Evolutionary conservation across 30 jellyfish, hydroid and myxozoan species (phyloP), one percentile per base, ranked within the genome.

Genomic region (Aurelia sp.): DNA sequence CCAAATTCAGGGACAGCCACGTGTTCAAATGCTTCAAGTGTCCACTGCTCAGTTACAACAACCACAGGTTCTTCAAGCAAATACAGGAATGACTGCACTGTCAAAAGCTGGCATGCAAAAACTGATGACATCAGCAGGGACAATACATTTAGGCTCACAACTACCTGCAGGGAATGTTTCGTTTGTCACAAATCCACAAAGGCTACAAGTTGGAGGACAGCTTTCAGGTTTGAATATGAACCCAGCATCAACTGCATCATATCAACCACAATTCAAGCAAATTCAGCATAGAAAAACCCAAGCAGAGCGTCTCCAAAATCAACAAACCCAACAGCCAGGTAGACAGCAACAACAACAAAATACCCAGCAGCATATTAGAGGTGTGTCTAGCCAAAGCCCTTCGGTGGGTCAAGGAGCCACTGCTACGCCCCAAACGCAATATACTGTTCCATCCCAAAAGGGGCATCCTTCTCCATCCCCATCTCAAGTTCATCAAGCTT

Each of bases 401-500:
- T 19, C 77, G 11, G 16, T 63, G 62, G 74, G 48, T 61, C 93
- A 84, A 62, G 30, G 63, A 30, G 35, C 86, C 3, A 12, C 82
- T n/a, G 64, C 79, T 21, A 50, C 86, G 60, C 51, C 91, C 11
- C 93, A 72, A 44, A 60, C 33, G 16, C 82, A 51, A 47, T 71
- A 70, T 71, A 27, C 70, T 1, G 40, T 84, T 22, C 77, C 86
- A 21, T 11, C 81, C 8, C 87, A 59, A 60, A 59, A 71, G 53
- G 51, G 76, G 20, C 93, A 84, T 40, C 84, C 93, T 31, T 70
- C 93, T 11, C 93, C 93, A 6, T 84, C 93, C 13, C 93, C 93
- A 8, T 58, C 86, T 27, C 91, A 82, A 57, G 78, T 74, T 2
- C 75, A 47, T 22, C 90, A 81, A 35, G 81, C n/a, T 53, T 70